Evolutionary conservation across 2,113 vertebrate genomes (phyloP), one percentile per base, ranked within the genome.

Genomic region (Psilopsiagon aymara): DNA sequence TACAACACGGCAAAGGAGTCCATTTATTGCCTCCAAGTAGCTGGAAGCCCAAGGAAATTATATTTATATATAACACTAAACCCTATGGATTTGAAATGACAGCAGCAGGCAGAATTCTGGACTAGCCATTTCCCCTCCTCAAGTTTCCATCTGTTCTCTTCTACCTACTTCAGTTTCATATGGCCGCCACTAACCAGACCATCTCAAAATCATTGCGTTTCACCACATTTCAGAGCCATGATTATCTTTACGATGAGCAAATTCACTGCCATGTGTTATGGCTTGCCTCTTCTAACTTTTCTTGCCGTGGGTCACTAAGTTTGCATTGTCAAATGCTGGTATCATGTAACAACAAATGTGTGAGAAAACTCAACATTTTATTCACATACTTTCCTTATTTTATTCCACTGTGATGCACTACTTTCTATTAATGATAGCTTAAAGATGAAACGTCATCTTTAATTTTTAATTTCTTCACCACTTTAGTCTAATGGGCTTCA

Each of bases 391-490:
- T 87, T 43, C 44, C 44, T 46, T 35, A 39, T n/a, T 81, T 83
- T 46, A 52, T 91, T 79, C 44, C 69, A 44, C 7, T 68, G 64
- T 4, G 5, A 82, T 62, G 33, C 17, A 86, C 39, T 83, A 41
- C 39, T 86, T 80, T 33, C 31, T 57, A 90, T 75, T 67, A 92
- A 11, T 23, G 83, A 88, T 59, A 87, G 35, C 35, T 82, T 82
- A 63, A 94, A 74, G 82, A 97, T 43, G 3, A 93, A 86, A 75
- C 33, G 25, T 46, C 37, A 69, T 70, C n/a, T 74, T 96, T 86
- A 93, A 80, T 90, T 86, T 74, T 93, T 92, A 47, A 84, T 95
- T 94, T 83, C 69, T 77, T 83, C 33, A 83, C 68, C 68, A 63
- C 73, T 92, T 91, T 8, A 80, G 33, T 29, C 35, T 80, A 82